phyloP scores from a whole-genome alignment of 2,888 invertebrate genomes.

The Gerosis bhagava region DNA sequence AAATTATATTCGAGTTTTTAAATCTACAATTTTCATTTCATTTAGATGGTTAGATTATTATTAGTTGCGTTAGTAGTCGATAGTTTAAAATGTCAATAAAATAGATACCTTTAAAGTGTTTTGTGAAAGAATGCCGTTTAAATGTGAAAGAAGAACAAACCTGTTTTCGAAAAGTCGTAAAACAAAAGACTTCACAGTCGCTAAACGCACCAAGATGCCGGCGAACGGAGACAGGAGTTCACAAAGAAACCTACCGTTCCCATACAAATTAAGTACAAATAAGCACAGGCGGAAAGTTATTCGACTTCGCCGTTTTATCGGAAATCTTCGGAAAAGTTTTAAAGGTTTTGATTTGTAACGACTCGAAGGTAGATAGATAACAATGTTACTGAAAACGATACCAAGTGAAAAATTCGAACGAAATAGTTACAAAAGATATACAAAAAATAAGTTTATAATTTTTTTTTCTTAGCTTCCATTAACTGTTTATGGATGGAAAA shows the following conservation, averaged over 20 bases:
- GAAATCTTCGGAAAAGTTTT: slow-evolving; percentile 70
- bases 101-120: too few relatives aligned
- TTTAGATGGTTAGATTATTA: too few relatives aligned
- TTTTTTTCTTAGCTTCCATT: too few relatives aligned
- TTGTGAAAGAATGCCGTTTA: too few relatives aligned
- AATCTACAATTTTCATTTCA: too few relatives aligned
- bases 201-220: slow-evolving; percentile 21
- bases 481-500: too few relatives aligned
- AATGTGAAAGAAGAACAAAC: slow-evolving; percentile 15
- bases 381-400: slow-evolving; percentile 41
- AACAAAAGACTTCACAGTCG: slow-evolving; percentile 15
- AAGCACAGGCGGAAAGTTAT: slow-evolving; percentile 65
- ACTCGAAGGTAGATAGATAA: slow-evolving; percentile 42
- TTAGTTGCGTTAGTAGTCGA: too few relatives aligned
- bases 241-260: slow-evolving; percentile 38
- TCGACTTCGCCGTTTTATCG: slow-evolving; percentile 67
- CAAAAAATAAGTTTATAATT: too few relatives aligned
- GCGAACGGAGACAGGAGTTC: slow-evolving; percentile 34
- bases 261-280: slow-evolving; percentile 70
- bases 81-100: too few relatives aligned
- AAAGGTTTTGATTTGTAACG: slow-evolving; percentile 76
- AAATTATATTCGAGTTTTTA: too few relatives aligned
- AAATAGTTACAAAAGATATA: too few relatives aligned
- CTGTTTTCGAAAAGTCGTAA: slow-evolving; percentile 20
- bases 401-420: slow-evolving; percentile 5